Base-by-base conservation (phyloP, 2,797 vertebrate genomes). In the Oreortyx pictus region DNA sequence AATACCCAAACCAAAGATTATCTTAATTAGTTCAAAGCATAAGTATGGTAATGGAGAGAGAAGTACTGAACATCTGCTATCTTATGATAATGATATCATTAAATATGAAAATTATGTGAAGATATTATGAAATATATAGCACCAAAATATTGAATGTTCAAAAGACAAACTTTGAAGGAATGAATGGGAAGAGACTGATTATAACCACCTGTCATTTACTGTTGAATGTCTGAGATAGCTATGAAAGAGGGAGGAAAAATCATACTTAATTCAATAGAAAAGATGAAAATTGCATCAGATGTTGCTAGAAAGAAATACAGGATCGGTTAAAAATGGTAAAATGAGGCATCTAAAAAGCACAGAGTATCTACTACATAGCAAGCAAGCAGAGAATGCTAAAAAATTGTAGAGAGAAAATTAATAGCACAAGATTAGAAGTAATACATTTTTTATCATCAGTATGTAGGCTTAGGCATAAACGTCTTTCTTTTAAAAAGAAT, bases 31-130 rank as follows among this genome's bases (percentile, higher is more conserved):
- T 86, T 79, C n/a, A 64, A 83, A 22, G 67, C 31, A 68, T 52
- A 74, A 71, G 37, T 83, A 41, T 35, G 52, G 52, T 46, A 71
- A 80, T 67, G 70, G 72, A 64, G 64, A 79, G 22, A 77, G 31
- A 54, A 77, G 61, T 37, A 56, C n/a, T 71, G 37, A 86, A 81
- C 81, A 86, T 91, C 84, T 91, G 90, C 64, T 86, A 52, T 71
- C 57, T 74, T 81, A 50, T 88, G 67, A 75, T 91, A 91, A 86
- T 76, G 44, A 20, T 79, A 65, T 81, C 17, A 49, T 70, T 46
- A 81, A 62, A 82, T 83, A 64, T 15, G 11, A 84, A 94, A 86
- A 89, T 62, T 60, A 60, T 0, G 0, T 73, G 71, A 90, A 35
- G 16, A n/a, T 88, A 84, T 78, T 94, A 47, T 79, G 44, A 85